A percentile compares a stretch with the other conserved stretches of the same genome.
These are phyloP conservation scores for Holothuria scabra DNA, from an alignment of 53 echinoderm and acorn worm genomes.

Conservation along the genomic window DNA sequence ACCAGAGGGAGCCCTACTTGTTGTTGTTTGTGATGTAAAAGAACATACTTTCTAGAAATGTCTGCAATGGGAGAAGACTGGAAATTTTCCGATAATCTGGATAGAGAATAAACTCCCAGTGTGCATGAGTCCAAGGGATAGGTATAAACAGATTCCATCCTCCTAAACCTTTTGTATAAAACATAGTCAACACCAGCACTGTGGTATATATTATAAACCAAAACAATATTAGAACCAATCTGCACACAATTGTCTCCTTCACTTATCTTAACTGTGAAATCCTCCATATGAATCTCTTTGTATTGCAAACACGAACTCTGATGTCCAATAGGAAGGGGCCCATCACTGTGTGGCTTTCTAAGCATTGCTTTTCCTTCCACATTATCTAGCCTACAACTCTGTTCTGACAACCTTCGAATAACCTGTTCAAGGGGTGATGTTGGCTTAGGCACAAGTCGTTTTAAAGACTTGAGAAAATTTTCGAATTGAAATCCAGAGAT, in stretches of 20 bases:
- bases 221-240: slow-evolving; percentile 3
- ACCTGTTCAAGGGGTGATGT: slow-evolving; percentile 20
- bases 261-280: neutral
- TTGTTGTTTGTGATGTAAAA: neutral
- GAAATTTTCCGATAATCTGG: neutral
- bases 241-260: slow-evolving; percentile 23
- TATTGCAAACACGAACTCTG: neutral
- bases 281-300: slow-evolving; percentile 24
- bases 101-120: slow-evolving; percentile 4
- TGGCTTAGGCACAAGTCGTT: slow-evolving; percentile 17
- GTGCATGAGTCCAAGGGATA: slow-evolving; percentile 22
- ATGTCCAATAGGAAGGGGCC: neutral
- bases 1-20: neutral
- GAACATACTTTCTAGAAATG: slow-evolving; percentile 23
- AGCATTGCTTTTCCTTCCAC: neutral
- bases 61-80: neutral
- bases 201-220: neutral
- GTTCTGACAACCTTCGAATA: slow-evolving; percentile 20
- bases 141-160: neutral
- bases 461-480: slow-evolving; percentile 15
- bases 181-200: slow-evolving; percentile 13
- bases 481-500: slow-evolving; percentile 45
- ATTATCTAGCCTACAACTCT: neutral
- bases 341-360: neutral
- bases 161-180: neutral